Conservation (phyloP, 2,888 invertebrate genomes). For the Podotricha telesiphe region DNA sequence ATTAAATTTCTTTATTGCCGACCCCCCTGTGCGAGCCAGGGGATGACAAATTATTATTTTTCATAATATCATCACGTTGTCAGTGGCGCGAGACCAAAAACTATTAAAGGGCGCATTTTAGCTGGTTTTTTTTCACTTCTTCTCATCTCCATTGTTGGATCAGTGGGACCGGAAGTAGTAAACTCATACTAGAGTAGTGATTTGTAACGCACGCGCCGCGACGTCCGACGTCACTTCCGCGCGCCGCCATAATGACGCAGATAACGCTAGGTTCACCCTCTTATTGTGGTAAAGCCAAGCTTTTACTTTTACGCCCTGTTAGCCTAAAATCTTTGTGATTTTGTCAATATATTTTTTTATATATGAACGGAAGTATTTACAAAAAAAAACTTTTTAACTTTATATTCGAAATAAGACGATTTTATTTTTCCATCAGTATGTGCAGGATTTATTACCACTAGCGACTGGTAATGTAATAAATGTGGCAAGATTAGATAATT, state of each 20-base stretch:
- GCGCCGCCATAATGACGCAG: constrained; percentile 73
- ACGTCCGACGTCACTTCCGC: constrained; percentile 78
- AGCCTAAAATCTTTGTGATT: constrained; percentile 73
- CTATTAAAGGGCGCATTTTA: constrained; percentile 67
- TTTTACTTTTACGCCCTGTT: constrained; percentile 79
- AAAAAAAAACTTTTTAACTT: too few species aligned
- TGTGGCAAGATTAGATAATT: background rate
- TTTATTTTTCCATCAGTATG: constrained; percentile 1
- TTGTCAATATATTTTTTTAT: constrained; percentile 60
- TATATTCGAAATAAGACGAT: background rate
- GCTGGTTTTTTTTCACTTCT: constrained; percentile 66
- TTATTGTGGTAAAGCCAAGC: constrained; percentile 59
- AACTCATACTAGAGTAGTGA: constrained; percentile 84
- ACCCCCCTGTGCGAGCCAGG: constrained; percentile 7
- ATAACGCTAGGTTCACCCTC: constrained; percentile 48
- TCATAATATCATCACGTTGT: constrained; percentile 72
- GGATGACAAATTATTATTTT: constrained; percentile 62
- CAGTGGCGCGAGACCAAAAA: constrained; percentile 73
- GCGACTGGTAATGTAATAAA: background rate
- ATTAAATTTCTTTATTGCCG: constrained; percentile 34
- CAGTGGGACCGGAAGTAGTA: constrained; percentile 81
- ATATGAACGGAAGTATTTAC: background rate
- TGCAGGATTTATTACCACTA: constrained; percentile 6
- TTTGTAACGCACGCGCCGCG: constrained; percentile 84
- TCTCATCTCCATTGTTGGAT: constrained; percentile 57